Evolutionary conservation across 2,797 vertebrate species (phyloP), one percentile per base, ranked within the genome.

Genomic region (Takifugu rubripes): DNA sequence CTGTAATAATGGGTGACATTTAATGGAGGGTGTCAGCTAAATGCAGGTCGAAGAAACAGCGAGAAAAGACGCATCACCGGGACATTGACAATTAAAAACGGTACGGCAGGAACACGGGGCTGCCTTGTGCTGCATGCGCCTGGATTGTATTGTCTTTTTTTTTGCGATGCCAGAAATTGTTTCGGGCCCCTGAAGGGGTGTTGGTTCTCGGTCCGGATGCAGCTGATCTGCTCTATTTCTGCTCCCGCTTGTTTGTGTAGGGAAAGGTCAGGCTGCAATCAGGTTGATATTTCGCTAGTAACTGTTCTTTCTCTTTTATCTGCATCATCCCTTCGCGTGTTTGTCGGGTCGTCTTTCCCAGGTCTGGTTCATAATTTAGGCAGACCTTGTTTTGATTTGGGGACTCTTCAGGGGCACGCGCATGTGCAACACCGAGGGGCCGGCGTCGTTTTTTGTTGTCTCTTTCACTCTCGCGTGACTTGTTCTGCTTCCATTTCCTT

Each of bases 241-340:
- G 36, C 36, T 14, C 12, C 36, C 4, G 36, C 36, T 40, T 10
- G 2, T 40, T 40, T 44, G 1, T 44, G 9, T 44, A 16, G 2
- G 53, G 56, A 70, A 74, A 74, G 57, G 65, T 67, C 57, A 57
- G 33, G 46, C 55, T 51, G n/a, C 53, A 42, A 61, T 43, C 36
- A 40, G 36, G 36, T 40, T 40, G 54, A 66, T 54, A 60, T 62
- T 74, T 55, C 45, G 25, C 40, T 48, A 45, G 25, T 58, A 24
- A 70, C 62, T 55, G 49, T 54, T 52, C 64, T 3, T 25, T 65
- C n/a, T 9, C 25, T 25, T 59, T 43, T 1, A 3, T 59, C 54
- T 60, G 65, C 17, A 59, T 67, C 46, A 40, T 40, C 16, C 16
- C n/a, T 17, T 44, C 17, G 16, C 43, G 11, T 40, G 36, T 44